Base-by-base conservation (phyloP, 2,888 invertebrate genomes). In the Mythimna lalbum region DNA sequence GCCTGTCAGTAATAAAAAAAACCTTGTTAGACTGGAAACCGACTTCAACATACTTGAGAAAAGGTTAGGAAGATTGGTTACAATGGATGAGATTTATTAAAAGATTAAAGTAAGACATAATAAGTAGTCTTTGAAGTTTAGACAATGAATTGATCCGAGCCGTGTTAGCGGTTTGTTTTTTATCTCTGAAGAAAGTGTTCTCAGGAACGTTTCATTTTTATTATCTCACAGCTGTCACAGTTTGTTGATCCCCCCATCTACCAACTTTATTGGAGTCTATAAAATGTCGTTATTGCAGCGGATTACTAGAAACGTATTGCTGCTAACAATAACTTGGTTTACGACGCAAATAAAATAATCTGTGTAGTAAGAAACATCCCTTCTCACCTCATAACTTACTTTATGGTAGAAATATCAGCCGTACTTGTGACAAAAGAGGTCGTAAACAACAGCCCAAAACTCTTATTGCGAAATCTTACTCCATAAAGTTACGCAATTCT, bases 321-420 rank as follows among this genome's bases (percentile, higher is more conserved):
- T 64, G 36, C 33, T 21, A 66, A 82, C 73, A 70, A 63, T 78
- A 78, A 62, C 50, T 61, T 33, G 50, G 70, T 80, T 82, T 82
- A 80, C 36, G 70, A 33, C 52, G 17, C n/a, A 14, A 56, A 82
- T 80, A 68, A 78, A 80, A 63, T 59, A 73, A 73, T 78, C 66
- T 56, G 33, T 78, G 62, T 64, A 62, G 52, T 69, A 67, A 52
- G 43, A 67, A 70, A 67, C 56, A 66, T 55, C 52, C 65, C 65
- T 66, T 67, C 56, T 55, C 70, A 70, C 65, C 27, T 66, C 64
- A 47, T 81, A 77, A 69, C 73, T 57, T 33, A 63, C 55, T 81
- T 78, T 65, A 81, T 55, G 73, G 33, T 39, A 59, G 57, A 63
- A 65, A 66, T 70, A 52, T 50, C 53, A 70, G 50, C 71, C 63